Evolutionary conservation across 2,888 invertebrate genomes (phyloP), one percentile per base, ranked within the genome.

Genomic region (Metellina segmentata): DNA sequence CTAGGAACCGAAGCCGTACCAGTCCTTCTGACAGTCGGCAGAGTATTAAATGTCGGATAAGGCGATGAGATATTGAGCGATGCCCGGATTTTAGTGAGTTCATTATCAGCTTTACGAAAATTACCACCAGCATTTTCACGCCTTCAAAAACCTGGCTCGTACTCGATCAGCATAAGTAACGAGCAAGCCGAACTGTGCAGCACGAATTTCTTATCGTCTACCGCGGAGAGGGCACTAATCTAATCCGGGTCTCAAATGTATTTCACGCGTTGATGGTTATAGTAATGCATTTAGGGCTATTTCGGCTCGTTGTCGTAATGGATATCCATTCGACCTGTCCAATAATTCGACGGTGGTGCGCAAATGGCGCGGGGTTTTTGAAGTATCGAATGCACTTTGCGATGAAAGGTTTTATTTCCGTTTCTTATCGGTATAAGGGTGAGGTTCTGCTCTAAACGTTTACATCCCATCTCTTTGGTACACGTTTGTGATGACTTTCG

Each of bases 251-350:
- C 34, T 13, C 61, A 13, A 61, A 61, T 61, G 72, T 81, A 81
- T 70, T 53, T 74, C 51, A 74, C 52, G 72, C 49, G 85, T 75
- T 82, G 72, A 85, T 85, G 74, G 85, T 48, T 20, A 74, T 19
- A 61, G 74, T n/a, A 72, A 53, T 7, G 74, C 85, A 34, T 82
- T 70, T 19, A 82, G 20, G 82, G 51, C 9, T 11, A 13, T 61
- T n/a, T 34, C 48, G 20, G 16, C 16, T 69, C 71, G 49, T 75
- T 13, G 53, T n/a, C 34, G 85, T 53, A 51, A 74, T 34, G 61
- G 79, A 61, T 52, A 53, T 85, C 75, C 85, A 74, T 85, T 85
- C 61, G 74, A 75, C 13, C 7, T 79, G 16, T 78, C 52, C 19
- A 49, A 16, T 77, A 51, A 61, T 16, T 77, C 77, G 34, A 34